Evolutionary conservation across 2,888 invertebrate species (phyloP), one percentile per base, ranked within the genome.

Genomic region (Synanthedon vespiformis): DNA sequence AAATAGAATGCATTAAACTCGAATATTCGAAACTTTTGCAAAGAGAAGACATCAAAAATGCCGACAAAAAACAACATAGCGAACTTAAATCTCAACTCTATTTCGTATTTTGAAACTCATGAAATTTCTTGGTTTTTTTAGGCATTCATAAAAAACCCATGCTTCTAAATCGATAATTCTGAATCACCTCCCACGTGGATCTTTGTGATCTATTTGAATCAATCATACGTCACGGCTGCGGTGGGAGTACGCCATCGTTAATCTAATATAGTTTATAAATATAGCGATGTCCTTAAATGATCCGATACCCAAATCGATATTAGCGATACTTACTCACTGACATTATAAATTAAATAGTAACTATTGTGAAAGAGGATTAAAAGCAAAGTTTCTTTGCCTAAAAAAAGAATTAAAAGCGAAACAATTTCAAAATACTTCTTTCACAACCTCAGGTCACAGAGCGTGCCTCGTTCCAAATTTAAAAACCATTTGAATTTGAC

Each of bases 401-500:
- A 34, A 34, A 34, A 34, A 6, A 34, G 34, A 34, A 34, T 10
- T 8, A 34, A 34, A 34, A 44, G 3, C n/a, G 13, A 44, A 44
- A 6, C 6, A 44, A 44, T 44, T 44, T 44, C 44, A 44, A 44
- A 44, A 44, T 44, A 11, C 10, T 44, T 44, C 44, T 34, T 34
- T 10, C 34, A 34, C 34, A 34, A 34, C 34, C 34, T 34, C 34
- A 34, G 34, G 48, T 48, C 6, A 12, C 12, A 22, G 14, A 22
- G 12, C 48, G 48, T 48, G 48, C 3, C 57, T 53, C 55, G 65
- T 71, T 64, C 67, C 53, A 67, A 63, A 68, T 72, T 63, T 60
- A 48, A 62, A 66, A 63, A 62, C 65, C 66, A 62, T 50, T 62
- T 62, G 61, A 68, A 64, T 60, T 34, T 58, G 64, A 63, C 65